These are phyloP conservation scores for Cataglyphis rosenhaueri DNA, from an alignment of 2,888 invertebrate species.

Conservation along the genomic window DNA sequence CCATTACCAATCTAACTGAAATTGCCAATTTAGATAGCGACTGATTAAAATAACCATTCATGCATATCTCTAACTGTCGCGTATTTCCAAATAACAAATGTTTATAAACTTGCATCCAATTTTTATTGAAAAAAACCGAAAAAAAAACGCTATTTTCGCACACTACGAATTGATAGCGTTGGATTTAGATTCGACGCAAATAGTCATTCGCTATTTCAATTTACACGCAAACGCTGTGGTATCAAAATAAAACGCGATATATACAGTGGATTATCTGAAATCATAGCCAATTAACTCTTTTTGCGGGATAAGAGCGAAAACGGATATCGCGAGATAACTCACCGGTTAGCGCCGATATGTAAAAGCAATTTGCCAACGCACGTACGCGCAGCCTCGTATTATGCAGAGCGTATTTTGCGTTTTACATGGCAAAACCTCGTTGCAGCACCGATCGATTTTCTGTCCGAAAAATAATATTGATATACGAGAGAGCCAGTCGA, in stretches of 20 bases:
- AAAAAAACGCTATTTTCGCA: background rate
- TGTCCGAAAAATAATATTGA: conserved; percentile 75
- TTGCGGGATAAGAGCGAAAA: conserved; percentile 9
- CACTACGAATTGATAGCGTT: background rate
- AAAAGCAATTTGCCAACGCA: conserved; percentile 63
- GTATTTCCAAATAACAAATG: conserved; percentile 31
- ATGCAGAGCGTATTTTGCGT: conserved; percentile 74
- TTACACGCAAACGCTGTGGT: background rate
- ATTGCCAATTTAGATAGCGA: conserved; percentile 24
- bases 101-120: conserved; percentile 22
- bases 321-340: conserved; percentile 45
- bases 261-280: conserved; percentile 15
- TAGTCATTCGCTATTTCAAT: conserved; percentile 12
- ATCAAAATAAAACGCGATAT: conserved; percentile 3
- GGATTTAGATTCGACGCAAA: conserved; percentile 1
- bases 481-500: conserved; percentile 68
- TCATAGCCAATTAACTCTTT: conserved; percentile 22
- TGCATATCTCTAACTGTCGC: background rate
- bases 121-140: conserved; percentile 1
- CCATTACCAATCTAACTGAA: conserved; percentile 15
- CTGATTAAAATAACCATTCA: conserved; percentile 25
- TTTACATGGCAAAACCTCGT: conserved; percentile 56
- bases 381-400: conserved; percentile 68
- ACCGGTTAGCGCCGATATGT: conserved; percentile 61
- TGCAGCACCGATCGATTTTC: conserved; percentile 71